Percentiles rank a stretch among this genome's conserved stretches.
These are phyloP conservation scores for Pyrgilauda ruficollis DNA, from an alignment of 2,113 vertebrate genomes.

Conservation along the genomic window DNA sequence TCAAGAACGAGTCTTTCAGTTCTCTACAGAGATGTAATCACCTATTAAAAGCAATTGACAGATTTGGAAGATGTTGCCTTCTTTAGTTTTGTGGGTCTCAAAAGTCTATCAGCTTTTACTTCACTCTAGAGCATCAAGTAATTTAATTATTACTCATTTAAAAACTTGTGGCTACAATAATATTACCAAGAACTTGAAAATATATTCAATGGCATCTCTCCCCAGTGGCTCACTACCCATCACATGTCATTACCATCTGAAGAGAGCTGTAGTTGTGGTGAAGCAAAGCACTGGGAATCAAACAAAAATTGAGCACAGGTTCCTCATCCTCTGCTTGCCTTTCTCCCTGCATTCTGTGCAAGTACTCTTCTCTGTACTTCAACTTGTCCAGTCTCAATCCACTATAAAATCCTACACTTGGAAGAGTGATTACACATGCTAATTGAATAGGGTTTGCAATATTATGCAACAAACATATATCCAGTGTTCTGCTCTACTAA, in stretches of 20 bases:
- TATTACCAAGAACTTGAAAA: not conserved
- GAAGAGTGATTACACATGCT: not conserved
- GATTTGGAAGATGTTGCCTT: not conserved
- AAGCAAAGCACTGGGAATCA: not conserved
- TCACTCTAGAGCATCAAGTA: not conserved
- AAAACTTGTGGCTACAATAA: not conserved
- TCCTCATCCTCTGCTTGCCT: not conserved
- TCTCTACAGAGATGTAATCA: not conserved
- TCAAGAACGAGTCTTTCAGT: not conserved
- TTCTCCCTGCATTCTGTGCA: not conserved
- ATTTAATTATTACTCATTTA: not conserved
- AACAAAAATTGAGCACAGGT: not conserved
- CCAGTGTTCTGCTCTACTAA: not conserved
- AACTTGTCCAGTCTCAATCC: not conserved
- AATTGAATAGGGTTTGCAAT: not conserved
- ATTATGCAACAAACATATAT: not conserved
- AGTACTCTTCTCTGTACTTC: not conserved
- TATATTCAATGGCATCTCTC: not conserved
- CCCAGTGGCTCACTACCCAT: not conserved
- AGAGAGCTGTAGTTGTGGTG: not conserved
- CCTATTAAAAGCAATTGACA: not conserved
- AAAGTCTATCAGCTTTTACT: not conserved
- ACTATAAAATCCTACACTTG: not conserved
- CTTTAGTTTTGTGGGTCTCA: not conserved
- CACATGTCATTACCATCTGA: not conserved